Conservation (phyloP, 2,797 vertebrate genomes). For the Mastacembelus armatus region DNA sequence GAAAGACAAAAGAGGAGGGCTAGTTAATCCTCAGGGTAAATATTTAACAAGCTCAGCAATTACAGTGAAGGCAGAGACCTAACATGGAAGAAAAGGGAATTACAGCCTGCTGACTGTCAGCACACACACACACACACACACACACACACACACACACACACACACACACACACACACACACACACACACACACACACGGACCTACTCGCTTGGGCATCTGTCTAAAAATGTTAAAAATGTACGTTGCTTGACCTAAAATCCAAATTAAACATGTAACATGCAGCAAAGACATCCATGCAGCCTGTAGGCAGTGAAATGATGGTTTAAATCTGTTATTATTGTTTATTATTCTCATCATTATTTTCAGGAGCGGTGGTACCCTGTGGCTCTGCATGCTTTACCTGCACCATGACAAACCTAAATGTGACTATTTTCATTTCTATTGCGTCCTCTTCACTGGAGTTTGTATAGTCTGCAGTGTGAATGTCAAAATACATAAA, state of each 20-base stretch:
- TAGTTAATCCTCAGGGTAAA: slow-evolving; percentile 80
- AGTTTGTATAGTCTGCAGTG: not conserved
- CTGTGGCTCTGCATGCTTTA: slow-evolving; percentile 17
- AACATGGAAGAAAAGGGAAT: slow-evolving; percentile 66
- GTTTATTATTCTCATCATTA: slow-evolving; percentile 8
- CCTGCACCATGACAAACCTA: not conserved
- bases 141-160: slow-evolving; percentile 42
- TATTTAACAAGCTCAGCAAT: slow-evolving; percentile 83
- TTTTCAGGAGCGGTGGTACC: slow-evolving; percentile 17
- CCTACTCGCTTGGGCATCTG: slow-evolving; percentile 27
- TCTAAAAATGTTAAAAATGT: slow-evolving; percentile 35
- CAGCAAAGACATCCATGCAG: slow-evolving; percentile 17
- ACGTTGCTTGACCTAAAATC: slow-evolving; percentile 38
- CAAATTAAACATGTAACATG: slow-evolving; percentile 11
- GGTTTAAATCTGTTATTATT: too few relatives aligned
- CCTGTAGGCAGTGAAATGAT: slow-evolving; percentile 37
- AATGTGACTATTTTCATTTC: not conserved
- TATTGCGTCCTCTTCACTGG: not conserved
- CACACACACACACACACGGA: slow-evolving; percentile 3
- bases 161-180: slow-evolving; percentile 24
- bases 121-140: slow-evolving; percentile 34
- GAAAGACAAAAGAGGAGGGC: slow-evolving; percentile 70
- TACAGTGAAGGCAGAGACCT: slow-evolving; percentile 67
- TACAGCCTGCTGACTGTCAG: slow-evolving; percentile 64
- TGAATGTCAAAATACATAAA: not conserved